phyloP scores from a whole-genome alignment of 2,113 vertebrate genomes.

The Neotragus pygmaeus region DNA sequence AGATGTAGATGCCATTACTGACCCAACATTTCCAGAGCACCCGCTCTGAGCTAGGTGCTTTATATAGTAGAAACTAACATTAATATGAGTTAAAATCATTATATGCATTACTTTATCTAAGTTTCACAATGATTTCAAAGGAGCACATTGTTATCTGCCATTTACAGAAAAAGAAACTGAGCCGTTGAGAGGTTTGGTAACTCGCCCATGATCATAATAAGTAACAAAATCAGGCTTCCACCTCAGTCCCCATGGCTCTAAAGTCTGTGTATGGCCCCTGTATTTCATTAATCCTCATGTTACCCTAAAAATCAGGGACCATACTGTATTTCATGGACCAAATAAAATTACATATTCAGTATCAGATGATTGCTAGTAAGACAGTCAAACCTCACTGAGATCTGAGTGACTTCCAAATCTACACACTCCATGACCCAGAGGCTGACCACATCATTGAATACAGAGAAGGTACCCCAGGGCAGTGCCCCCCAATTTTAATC shows the following conservation, averaged over 20 bases:
- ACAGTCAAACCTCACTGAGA: neutral
- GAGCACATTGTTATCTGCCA: neutral
- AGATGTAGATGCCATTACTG: neutral
- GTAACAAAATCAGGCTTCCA: neutral
- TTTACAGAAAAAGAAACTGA: neutral
- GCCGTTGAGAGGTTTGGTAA: neutral
- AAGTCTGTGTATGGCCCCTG: neutral
- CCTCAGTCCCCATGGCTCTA: neutral
- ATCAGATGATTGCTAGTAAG: neutral
- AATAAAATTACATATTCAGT: neutral
- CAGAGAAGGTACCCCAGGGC: neutral
- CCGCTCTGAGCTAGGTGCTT: neutral
- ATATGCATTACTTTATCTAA: neutral
- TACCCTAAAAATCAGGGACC: neutral
- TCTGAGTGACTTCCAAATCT: neutral
- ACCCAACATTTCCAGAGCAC: neutral
- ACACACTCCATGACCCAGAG: neutral
- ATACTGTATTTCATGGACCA: neutral
- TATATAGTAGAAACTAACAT: neutral
- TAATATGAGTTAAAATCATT: neutral
- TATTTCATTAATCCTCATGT: neutral
- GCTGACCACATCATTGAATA: neutral
- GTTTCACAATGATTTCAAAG: neutral
- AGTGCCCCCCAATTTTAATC: neutral
- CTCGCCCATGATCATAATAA: neutral